A percentile compares a stretch with the other conserved stretches of the same genome.
Conservation (phyloP, 2,888 invertebrate species). For the Polyploca ridens region DNA sequence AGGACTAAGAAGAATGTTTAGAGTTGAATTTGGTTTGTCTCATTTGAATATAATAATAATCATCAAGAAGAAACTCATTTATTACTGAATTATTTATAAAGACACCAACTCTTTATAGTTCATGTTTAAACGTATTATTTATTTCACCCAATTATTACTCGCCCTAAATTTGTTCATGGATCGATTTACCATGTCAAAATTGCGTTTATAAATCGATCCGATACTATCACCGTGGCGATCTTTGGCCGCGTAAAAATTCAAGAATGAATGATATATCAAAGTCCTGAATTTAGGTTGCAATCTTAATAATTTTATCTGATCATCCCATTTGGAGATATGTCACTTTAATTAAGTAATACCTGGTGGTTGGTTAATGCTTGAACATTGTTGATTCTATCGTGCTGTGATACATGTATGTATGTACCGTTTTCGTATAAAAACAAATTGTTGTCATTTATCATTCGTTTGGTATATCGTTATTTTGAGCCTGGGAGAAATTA, state of each 20-base stretch:
- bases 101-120: neutral
- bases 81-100: too few relatives aligned
- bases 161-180: constrained; percentile 62
- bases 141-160: constrained; percentile 35
- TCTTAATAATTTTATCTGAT: constrained; percentile 74
- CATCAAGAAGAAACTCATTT: too few relatives aligned
- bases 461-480: constrained; percentile 51
- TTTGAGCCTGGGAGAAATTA: constrained; percentile 36
- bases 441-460: constrained; percentile 58
- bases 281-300: constrained; percentile 69
- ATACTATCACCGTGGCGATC: constrained; percentile 54
- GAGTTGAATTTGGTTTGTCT: too few relatives aligned
- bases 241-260: constrained; percentile 26
- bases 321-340: constrained; percentile 47
- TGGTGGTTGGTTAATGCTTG: constrained; percentile 29
- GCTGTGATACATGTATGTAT: constrained; percentile 25
- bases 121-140: constrained; percentile 30
- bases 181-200: constrained; percentile 59
- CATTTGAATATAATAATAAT: too few relatives aligned
- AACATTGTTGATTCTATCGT: constrained; percentile 44
- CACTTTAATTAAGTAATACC: constrained; percentile 64
- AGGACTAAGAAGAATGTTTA: too few relatives aligned
- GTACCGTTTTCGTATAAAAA: constrained; percentile 43
- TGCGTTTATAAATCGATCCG: constrained; percentile 62
- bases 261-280: constrained; percentile 75